These are phyloP conservation scores for Drosophila novamexicana DNA, from an alignment of 1,140 invertebrate species.

Conservation along the genomic window DNA sequence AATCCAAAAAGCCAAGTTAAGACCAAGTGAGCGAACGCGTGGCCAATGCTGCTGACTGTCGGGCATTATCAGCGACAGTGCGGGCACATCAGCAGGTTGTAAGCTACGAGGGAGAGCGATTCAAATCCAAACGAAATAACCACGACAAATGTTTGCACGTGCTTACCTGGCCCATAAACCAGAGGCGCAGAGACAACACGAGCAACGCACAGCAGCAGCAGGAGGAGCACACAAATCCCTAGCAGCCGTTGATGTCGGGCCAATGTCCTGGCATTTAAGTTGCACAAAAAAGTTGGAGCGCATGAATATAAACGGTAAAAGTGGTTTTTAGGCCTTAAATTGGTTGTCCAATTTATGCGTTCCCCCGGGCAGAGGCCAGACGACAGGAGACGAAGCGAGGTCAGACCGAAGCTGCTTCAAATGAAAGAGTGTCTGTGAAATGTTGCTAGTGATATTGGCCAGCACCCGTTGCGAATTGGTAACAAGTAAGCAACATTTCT, in stretches of 20 bases:
- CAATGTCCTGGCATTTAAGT: conserved; percentile 66
- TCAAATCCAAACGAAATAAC: conserved; percentile 81
- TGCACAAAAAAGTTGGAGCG: conserved; percentile 52
- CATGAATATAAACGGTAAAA: conserved; percentile 77
- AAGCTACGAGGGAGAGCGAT: conserved; percentile 69
- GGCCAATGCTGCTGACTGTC: conserved; percentile 61
- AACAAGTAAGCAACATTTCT: conserved; percentile 60
- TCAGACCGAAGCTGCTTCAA: conserved; percentile 16
- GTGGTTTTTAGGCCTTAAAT: conserved; percentile 82
- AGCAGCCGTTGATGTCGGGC: conserved; percentile 27
- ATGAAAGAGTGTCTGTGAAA: conserved; percentile 27
- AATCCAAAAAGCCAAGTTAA: conserved; percentile 74
- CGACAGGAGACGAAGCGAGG: not conserved
- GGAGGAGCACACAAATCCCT: conserved; percentile 55
- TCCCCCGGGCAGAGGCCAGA: conserved; percentile 43
- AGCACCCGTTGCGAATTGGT: conserved; percentile 37
- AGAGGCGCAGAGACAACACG: conserved; percentile 24
- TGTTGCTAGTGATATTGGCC: conserved; percentile 51
- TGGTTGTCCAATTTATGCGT: conserved; percentile 79
- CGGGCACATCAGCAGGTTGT: conserved; percentile 63
- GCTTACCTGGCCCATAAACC: conserved; percentile 75
- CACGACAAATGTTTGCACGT: conserved; percentile 80
- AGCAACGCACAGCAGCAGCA: conserved; percentile 2
- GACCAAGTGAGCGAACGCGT: conserved; percentile 57
- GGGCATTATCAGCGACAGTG: conserved; percentile 55